Conservation (phyloP, 2,113 vertebrate species). For the Delphinapterus leucas region DNA sequence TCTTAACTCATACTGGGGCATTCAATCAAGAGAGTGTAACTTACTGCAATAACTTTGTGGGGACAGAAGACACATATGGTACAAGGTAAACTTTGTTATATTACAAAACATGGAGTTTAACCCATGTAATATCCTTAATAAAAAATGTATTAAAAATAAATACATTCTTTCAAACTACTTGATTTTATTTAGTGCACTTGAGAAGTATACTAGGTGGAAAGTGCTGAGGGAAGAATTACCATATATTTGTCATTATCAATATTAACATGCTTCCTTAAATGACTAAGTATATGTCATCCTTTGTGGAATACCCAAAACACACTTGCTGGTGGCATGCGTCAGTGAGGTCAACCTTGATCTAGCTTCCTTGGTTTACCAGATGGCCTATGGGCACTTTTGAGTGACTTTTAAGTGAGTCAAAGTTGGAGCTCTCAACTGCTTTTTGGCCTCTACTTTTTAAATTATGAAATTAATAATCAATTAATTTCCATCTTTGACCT, state of each 20-base stretch:
- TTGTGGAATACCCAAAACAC: not conserved
- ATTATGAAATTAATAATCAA: not conserved
- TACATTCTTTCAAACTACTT: not conserved
- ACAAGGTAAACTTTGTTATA: not conserved
- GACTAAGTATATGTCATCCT: not conserved
- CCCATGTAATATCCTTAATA: not conserved
- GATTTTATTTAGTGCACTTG: not conserved
- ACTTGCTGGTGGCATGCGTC: rapidly evolving
- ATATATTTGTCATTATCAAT: not conserved
- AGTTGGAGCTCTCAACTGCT: not conserved
- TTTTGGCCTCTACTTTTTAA: not conserved
- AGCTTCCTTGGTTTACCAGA: not conserved
- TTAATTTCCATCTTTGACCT: not conserved
- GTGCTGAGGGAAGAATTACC: not conserved
- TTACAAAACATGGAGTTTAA: not conserved
- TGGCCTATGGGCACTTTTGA: not conserved
- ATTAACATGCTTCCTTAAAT: not conserved
- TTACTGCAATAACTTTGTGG: not conserved
- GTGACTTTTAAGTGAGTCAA: not conserved
- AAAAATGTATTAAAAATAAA: not conserved
- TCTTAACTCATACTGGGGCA: not conserved
- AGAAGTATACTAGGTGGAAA: not conserved
- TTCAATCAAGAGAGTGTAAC: not conserved
- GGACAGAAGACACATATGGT: not conserved
- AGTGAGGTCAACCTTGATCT: not conserved